Conservation (phyloP, 2,797 vertebrate genomes). For the Dendrocincla tyrannina region DNA sequence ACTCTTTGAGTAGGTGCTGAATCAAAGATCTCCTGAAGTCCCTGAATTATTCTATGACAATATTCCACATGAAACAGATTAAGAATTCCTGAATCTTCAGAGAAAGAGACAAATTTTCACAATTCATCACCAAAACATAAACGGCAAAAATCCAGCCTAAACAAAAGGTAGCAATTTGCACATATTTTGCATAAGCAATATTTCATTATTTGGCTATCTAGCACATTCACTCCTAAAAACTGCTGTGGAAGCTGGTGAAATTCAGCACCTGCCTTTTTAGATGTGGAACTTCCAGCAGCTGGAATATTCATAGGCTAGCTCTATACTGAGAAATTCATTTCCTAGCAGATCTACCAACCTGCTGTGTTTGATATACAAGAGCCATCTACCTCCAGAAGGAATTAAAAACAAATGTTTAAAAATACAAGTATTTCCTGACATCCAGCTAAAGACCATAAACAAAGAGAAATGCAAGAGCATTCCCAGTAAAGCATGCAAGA, state of each 20-base stretch:
- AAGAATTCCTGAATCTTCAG: not conserved
- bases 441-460: not conserved
- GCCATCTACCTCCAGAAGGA: not conserved
- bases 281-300: not conserved
- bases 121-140: not conserved
- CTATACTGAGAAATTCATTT: not conserved
- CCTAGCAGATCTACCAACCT: not conserved
- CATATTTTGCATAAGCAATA: not conserved
- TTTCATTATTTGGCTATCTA: not conserved
- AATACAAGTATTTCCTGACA: not conserved
- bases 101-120: not conserved
- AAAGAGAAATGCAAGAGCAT: constrained; percentile 33
- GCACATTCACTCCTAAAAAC: not conserved
- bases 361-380: not conserved
- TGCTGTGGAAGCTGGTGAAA: not conserved
- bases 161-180: not conserved
- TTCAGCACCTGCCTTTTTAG: not conserved
- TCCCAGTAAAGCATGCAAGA: constrained; percentile 60
- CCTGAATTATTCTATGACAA: not conserved
- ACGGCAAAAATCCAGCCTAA: not conserved
- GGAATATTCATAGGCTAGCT: not conserved
- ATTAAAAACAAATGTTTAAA: not conserved
- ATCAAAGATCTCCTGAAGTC: not conserved
- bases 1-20: not conserved
- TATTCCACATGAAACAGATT: not conserved